Percentiles rank a stretch among this genome's conserved stretches.
These are phyloP conservation scores for Diarsia brunnea DNA, from an alignment of 2,888 invertebrate species.

Conservation along the genomic window DNA sequence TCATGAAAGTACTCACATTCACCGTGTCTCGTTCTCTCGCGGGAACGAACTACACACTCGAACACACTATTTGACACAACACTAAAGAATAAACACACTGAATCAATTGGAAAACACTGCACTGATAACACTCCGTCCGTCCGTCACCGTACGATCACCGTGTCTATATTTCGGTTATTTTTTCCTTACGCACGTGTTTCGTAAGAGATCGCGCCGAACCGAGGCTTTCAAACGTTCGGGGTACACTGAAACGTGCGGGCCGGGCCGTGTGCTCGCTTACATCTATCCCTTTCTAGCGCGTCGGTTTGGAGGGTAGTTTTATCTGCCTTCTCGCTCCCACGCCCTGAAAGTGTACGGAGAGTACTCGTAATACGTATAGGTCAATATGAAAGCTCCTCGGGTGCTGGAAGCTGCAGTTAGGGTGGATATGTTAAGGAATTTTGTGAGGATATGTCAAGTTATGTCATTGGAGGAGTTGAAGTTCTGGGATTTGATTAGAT, in stretches of 20 bases:
- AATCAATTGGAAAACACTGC: constrained; percentile 66
- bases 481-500: constrained; percentile 39
- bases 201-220: constrained; percentile 74
- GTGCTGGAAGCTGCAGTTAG: constrained; percentile 89
- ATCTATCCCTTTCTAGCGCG: constrained; percentile 75
- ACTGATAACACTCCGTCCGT: constrained; percentile 59
- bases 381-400: constrained; percentile 90
- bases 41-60: constrained; percentile 62
- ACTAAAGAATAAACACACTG: constrained; percentile 63
- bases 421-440: constrained; percentile 74
- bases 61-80: constrained; percentile 60
- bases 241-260: constrained; percentile 86
- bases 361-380: constrained; percentile 90
- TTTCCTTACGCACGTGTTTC: constrained; percentile 73
- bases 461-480: constrained; percentile 57
- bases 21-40: constrained; percentile 47
- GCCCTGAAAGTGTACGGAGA: constrained; percentile 86
- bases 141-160: constrained; percentile 61
- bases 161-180: constrained; percentile 70
- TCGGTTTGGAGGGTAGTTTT: constrained; percentile 62
- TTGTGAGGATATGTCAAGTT: constrained; percentile 65
- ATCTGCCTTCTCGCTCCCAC: constrained; percentile 78
- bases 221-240: constrained; percentile 80
- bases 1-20: constrained; percentile 65
- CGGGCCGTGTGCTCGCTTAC: constrained; percentile 80